Percentiles rank a stretch among this genome's conserved stretches.
phyloP scores from a whole-genome alignment of 2,797 vertebrate genomes.

The Trachurus trachurus region DNA sequence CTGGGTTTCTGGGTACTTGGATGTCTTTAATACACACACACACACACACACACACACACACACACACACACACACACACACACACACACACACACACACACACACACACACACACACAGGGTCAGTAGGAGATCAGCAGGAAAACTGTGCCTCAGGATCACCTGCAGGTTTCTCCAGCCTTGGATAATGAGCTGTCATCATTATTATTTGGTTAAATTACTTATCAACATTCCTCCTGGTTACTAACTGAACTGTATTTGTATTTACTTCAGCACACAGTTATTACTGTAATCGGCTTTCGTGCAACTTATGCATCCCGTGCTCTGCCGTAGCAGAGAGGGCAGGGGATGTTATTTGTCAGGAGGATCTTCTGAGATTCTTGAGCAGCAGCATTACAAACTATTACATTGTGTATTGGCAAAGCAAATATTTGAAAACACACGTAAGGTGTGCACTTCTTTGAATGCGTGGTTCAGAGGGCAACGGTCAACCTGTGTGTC shows the following conservation, averaged over 20 bases:
- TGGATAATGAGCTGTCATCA: constrained; percentile 11
- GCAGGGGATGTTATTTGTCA: neutral
- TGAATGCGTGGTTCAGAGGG: constrained; percentile 17
- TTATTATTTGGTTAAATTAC: neutral
- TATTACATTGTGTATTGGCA: neutral
- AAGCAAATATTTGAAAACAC: constrained; percentile 33
- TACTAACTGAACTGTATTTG: neutral
- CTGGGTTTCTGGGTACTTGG: neutral
- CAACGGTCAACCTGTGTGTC: constrained; percentile 6
- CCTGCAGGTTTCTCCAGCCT: neutral
- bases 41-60: too few relatives aligned
- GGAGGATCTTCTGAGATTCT: constrained; percentile 11
- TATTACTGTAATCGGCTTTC: neutral
- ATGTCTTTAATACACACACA: too few relatives aligned
- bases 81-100: too few relatives aligned
- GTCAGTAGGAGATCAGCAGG: neutral
- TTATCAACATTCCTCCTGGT: neutral
- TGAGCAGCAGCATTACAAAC: neutral
- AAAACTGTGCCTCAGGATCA: neutral
- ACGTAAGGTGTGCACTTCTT: neutral
- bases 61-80: neutral
- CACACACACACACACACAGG: neutral
- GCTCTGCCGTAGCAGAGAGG: too few relatives aligned
- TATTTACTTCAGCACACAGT: neutral
- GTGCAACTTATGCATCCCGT: neutral